phyloP scores from a whole-genome alignment of 2,888 invertebrate genomes.

The Diaprepes abbreviatus region DNA sequence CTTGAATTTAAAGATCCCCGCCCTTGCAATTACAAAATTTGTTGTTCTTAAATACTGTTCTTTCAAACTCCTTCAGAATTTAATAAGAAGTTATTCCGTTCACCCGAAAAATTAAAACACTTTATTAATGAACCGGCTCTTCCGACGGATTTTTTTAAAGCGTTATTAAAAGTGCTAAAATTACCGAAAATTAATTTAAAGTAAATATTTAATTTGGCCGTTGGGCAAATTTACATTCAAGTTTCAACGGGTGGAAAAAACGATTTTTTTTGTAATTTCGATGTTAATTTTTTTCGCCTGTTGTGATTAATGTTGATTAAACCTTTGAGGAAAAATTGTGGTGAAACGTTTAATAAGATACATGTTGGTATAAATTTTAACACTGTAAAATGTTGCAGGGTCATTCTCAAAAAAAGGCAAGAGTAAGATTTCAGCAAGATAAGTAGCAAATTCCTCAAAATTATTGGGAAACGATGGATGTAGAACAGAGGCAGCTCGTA shows the following conservation, averaged over 20 bases:
- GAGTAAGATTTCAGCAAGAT: too few relatives aligned
- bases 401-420: too few relatives aligned
- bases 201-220: constrained; percentile 16
- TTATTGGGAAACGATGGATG: too few relatives aligned
- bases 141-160: not conserved
- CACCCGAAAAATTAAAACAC: not conserved
- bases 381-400: too few relatives aligned
- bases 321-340: not conserved
- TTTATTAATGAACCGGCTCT: constrained; percentile 1
- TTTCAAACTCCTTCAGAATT: too few relatives aligned
- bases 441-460: too few relatives aligned
- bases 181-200: constrained; percentile 18
- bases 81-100: not conserved
- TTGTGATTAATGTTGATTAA: constrained; percentile 4
- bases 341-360: not conserved
- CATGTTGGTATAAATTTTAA: not conserved
- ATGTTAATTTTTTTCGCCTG: constrained; percentile 16
- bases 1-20: too few relatives aligned
- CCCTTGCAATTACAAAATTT: too few relatives aligned
- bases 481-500: too few relatives aligned
- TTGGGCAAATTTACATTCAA: constrained; percentile 2
- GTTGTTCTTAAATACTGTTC: too few relatives aligned
- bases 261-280: constrained; percentile 15
- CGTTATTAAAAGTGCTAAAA: constrained; percentile 12
- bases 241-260: constrained; percentile 4